A percentile compares a stretch with the other conserved stretches of the same genome.
Evolutionary conservation across 2,888 invertebrate species (phyloP).

Genomic region (Rhagophthalmus giganteus): DNA sequence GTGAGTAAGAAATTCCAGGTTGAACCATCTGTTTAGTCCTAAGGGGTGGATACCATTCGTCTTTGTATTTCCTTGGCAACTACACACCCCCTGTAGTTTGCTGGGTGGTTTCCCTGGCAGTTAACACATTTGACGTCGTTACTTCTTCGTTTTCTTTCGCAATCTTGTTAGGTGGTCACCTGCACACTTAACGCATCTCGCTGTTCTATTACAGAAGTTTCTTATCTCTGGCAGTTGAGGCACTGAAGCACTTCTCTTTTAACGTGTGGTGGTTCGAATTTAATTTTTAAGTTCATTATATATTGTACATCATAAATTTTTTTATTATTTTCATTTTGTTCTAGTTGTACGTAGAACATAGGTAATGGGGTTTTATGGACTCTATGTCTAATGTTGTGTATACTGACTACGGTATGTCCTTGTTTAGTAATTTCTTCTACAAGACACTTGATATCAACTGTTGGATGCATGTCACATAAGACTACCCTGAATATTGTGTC

Average conservation of each 20-base stretch:
- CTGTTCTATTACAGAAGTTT: constrained; percentile 8
- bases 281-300: constrained; percentile 2
- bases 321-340: constrained; percentile 5
- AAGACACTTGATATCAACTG: constrained; percentile 2
- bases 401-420: constrained; percentile 4
- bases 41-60: background rate
- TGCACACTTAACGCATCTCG: constrained; percentile 19
- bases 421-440: no score
- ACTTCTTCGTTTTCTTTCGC: background rate
- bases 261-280: constrained; percentile 7
- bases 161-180: constrained; percentile 8
- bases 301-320: constrained; percentile 8
- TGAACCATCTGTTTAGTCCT: constrained; percentile 1
- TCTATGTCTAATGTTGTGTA: constrained; percentile 4
- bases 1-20: constrained; percentile 1
- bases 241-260: constrained; percentile 5
- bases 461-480: constrained; percentile 3
- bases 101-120: no score
- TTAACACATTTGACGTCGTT: constrained; percentile 2
- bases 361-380: constrained; percentile 1
- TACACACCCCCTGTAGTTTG: background rate
- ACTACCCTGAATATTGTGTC: no score
- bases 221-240: no score
- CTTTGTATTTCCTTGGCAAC: constrained; percentile 2
- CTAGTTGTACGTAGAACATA: constrained; percentile 3